phyloP scores from a whole-genome alignment of 2,888 invertebrate species.

The Diabrotica balteata region DNA sequence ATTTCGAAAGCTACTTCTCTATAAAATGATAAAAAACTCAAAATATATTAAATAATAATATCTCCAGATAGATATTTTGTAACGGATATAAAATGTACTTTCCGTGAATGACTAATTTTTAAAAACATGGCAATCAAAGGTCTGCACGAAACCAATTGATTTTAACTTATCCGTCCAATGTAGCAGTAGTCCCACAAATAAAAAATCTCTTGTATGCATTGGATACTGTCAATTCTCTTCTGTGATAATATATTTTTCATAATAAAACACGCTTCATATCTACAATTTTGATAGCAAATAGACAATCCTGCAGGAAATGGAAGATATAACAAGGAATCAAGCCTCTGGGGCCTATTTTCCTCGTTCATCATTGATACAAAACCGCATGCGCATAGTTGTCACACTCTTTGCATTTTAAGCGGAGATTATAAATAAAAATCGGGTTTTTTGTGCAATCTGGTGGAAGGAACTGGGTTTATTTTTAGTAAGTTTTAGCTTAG shows the following conservation, averaged over 20 bases:
- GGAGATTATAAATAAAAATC: conserved; percentile 60
- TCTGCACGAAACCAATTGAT: conserved; percentile 18
- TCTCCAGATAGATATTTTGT: too few relatives aligned
- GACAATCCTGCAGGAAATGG: conserved; percentile 48
- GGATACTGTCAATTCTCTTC: conserved; percentile 48
- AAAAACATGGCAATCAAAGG: too few relatives aligned
- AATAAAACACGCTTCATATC: conserved; percentile 32
- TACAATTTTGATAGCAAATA: conserved; percentile 41
- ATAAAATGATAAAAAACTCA: too few relatives aligned
- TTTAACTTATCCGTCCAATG: conserved; percentile 43
- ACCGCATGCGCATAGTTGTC: conserved; percentile 19
- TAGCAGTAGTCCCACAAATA: conserved; percentile 37
- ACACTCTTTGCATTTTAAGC: conserved; percentile 19
- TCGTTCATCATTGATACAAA: conserved; percentile 14
- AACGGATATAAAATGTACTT: too few relatives aligned
- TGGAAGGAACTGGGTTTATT: conserved; percentile 56
- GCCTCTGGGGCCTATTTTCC: conserved; percentile 18
- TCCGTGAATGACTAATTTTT: too few relatives aligned
- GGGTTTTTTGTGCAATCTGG: conserved; percentile 87
- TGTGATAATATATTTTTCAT: conserved; percentile 50
- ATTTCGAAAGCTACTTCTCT: too few relatives aligned
- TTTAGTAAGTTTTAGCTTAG: conserved; percentile 47
- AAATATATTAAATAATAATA: too few relatives aligned
- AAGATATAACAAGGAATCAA: conserved; percentile 39
- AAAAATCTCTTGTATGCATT: conserved; percentile 39